Percentiles rank a stretch among this genome's conserved stretches.
These are phyloP conservation scores for Saiga tatarica DNA, from an alignment of 2,113 vertebrate genomes.

Conservation along the genomic window DNA sequence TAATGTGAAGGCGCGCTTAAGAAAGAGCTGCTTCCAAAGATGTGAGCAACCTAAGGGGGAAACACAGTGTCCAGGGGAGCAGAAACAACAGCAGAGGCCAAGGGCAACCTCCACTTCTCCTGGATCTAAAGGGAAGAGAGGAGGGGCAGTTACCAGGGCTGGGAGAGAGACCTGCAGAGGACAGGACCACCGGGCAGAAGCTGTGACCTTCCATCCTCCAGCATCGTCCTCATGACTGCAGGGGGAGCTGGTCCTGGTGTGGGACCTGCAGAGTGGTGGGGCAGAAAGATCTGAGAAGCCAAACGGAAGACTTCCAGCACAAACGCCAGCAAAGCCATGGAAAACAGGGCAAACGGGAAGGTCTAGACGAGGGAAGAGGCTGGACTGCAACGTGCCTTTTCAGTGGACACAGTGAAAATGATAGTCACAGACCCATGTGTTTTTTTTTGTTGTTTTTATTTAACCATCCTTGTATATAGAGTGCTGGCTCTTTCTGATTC, in stretches of 20 bases:
- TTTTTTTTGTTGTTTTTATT: background rate
- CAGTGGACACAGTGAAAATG: background rate
- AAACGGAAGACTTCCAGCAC: background rate
- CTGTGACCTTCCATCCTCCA: background rate
- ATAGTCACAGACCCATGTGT: background rate
- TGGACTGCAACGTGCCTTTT: background rate
- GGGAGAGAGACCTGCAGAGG: background rate
- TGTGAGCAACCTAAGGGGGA: background rate
- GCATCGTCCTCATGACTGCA: background rate
- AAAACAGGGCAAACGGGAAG: background rate
- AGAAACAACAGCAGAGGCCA: background rate
- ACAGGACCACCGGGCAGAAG: background rate
- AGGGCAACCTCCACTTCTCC: background rate
- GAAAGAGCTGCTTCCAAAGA: background rate
- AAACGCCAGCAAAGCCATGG: background rate
- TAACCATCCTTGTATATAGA: background rate
- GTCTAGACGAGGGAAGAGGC: background rate
- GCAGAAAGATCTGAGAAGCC: background rate
- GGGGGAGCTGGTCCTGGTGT: background rate
- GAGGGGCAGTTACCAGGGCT: background rate
- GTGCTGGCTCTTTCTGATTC: background rate
- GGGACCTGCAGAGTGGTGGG: background rate
- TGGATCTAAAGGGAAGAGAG: background rate
- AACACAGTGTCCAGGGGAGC: background rate
- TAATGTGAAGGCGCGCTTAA: background rate